phyloP scores from a whole-genome alignment of 2,888 invertebrate genomes.

The Drosophila parthenogenetica region DNA sequence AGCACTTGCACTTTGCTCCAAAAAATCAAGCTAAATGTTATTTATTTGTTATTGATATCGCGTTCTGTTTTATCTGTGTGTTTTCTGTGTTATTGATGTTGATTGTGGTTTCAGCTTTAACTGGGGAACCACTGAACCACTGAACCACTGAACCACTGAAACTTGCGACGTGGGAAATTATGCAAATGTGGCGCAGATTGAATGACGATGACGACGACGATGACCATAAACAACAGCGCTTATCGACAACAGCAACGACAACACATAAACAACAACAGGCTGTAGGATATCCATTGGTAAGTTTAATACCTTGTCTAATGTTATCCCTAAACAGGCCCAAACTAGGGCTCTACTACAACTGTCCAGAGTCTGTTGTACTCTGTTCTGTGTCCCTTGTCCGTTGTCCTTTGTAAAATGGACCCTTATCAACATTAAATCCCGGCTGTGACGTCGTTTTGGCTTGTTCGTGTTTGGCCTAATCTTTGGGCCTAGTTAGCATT shows the following conservation, averaged over 20 bases:
- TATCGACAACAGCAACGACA: conserved; percentile 42
- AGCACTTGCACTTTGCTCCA: conserved; percentile 20
- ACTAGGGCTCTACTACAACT: conserved; percentile 34
- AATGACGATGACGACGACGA: conserved; percentile 66
- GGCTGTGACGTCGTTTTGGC: conserved; percentile 14
- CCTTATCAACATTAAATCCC: conserved; percentile 71
- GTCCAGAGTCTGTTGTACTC: conserved; percentile 26
- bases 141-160: conserved; percentile 36
- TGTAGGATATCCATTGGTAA: conserved; percentile 1
- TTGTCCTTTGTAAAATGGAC: conserved; percentile 30
- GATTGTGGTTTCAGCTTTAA: conserved; percentile 52
- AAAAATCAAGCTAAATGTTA: conserved; percentile 11
- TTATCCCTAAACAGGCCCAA: conserved; percentile 11
- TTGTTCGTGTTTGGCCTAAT: conserved; percentile 36
- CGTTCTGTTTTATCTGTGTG: conserved; percentile 16
- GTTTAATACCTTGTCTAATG: conserved; percentile 37
- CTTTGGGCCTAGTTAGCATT: conserved; percentile 62
- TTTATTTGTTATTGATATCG: conserved; percentile 31
- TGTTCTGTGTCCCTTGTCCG: conserved; percentile 20
- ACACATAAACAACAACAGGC: conserved; percentile 4
- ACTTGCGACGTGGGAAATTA: conserved; percentile 70
- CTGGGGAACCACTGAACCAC: conserved; percentile 43
- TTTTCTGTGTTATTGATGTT: conserved; percentile 40
- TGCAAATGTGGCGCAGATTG: conserved; percentile 76
- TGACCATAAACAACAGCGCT: conserved; percentile 61